Base-by-base conservation (phyloP, 2,888 invertebrate genomes). In the Dryococelus australis region DNA sequence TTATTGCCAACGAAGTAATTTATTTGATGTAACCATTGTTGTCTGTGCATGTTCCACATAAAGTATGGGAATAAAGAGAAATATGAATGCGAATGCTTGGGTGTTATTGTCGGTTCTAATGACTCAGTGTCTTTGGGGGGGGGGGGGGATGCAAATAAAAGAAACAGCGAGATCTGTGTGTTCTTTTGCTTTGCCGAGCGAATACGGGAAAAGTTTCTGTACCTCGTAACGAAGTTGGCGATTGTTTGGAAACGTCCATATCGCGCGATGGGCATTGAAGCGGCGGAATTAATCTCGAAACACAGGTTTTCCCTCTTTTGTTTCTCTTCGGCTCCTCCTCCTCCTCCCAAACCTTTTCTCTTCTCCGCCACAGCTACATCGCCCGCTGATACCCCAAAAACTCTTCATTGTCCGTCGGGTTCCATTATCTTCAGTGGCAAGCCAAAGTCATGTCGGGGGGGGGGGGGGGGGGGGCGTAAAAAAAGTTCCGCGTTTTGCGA, bases 251-350 rank as follows among this genome's bases (percentile, higher is more conserved):
- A n/a, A 20, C 65, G 65, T n/a, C 24, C 65, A n/a, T n/a, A 65
- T n/a, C 65, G 65, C n/a, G 65, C 65, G 65, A 65, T 24, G 65
- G 65, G 65, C 16, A 65, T n/a, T n/a, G 24, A 65, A 65, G 65
- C 65, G 65, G 24, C n/a, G 65, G 24, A 65, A 65, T 65, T 65
- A 65, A 65, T 65, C 65, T 65, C 65, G 6, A 65, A 65, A 65
- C 65, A 65, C n/a, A 65, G 65, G n/a, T 65, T 65, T 65, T 65
- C 20, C 51, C n/a, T 65, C 65, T 65, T 65, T 65, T 65, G 65
- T 65, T 65, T 65, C 65, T 65, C 20, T 65, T 65, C 65, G 20
- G 8, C 65, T 16, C n/a, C 65, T 20, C 65, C n/a, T 65, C n/a
- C 65, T 24, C 10, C 24, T 65, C 0, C 65, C n/a, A 65, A 35